Percentiles rank a stretch among this genome's conserved stretches.
Evolutionary conservation across 2,113 vertebrate species (phyloP).

Genomic region (Ranitomeya imitator): DNA sequence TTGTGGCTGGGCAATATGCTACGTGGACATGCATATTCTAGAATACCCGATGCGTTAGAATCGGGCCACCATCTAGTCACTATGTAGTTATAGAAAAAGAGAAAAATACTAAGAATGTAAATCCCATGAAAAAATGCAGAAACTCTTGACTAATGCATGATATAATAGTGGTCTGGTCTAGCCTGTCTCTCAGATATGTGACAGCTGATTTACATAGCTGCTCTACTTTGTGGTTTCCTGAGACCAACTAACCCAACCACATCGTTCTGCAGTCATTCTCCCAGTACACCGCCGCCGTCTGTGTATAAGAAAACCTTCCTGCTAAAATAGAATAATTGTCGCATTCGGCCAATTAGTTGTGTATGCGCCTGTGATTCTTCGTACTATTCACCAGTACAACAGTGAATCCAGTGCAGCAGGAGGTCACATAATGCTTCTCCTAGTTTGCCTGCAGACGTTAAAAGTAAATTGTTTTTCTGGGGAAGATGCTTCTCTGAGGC

Average conservation of each 20-base stretch:
- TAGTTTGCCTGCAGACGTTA: conserved; percentile 1
- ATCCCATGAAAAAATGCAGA: not conserved
- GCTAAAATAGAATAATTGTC: conserved; percentile 22
- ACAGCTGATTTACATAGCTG: not conserved
- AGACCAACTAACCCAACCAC: not conserved
- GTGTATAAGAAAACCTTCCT: conserved; percentile 19
- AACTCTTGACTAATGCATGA: not conserved
- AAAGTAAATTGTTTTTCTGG: conserved; percentile 23
- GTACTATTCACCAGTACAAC: not conserved
- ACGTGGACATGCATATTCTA: too few species aligned
- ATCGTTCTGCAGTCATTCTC: not conserved
- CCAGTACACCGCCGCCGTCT: not conserved
- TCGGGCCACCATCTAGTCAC: too few species aligned
- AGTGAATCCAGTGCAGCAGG: not conserved
- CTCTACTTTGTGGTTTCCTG: conserved; percentile 15
- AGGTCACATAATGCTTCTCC: not conserved
- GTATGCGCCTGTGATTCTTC: not conserved
- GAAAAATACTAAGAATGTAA: not conserved
- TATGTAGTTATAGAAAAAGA: not conserved
- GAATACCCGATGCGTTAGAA: too few species aligned
- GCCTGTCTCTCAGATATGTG: not conserved
- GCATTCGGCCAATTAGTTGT: conserved; percentile 22
- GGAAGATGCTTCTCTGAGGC: conserved; percentile 12
- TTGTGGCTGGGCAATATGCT: too few species aligned
- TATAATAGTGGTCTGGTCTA: not conserved